Base-by-base conservation (phyloP, 1,140 invertebrate species). In the Drosophila kurseongensis region DNA sequence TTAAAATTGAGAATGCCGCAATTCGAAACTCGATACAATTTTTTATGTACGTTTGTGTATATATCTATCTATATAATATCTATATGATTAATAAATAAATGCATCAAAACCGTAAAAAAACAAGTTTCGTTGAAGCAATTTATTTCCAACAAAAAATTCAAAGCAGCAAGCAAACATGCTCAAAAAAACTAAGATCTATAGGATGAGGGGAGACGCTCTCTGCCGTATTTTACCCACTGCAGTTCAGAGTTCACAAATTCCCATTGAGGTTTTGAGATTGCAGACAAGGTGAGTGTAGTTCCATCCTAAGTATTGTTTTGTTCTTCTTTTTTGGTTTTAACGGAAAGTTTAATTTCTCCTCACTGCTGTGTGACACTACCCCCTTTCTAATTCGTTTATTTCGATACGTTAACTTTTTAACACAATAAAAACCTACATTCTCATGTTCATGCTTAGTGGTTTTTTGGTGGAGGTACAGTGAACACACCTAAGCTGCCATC, bases 1-100 rank as follows among this genome's bases (percentile, higher is more conserved):
- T 45, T 55, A 27, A 58, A 65, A 55, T 75, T 60, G 41, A 76
- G 48, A 68, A 60, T 48, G 65, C 40, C 68, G 82, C 57, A 57
- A 79, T 71, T 75, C 44, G 40, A 63, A 63, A 69, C 71, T 75
- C 82, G 81, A 71, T 69, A 74, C 60, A 75, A 79, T 84, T 85
- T 85, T 85, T 65, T 85, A 85, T 85, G 82, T 85, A 85, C 86
- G 82, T 85, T 85, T 85, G 75, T 85, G 82, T 85, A 85, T 85
- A 85, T 86, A 85, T 68, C 56, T 67, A 80, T 80, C 48, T 71
- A 75, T 72, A 78, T 59, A 74, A 78, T 78, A 78, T 85, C 79
- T 72, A 78, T 75, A 81, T 73, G 78, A 86, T 68, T 85, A 85
- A 86, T 86, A 83, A 86, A 86, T 86, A 86, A 86, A 86, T 81